Evolutionary conservation across 2,113 vertebrate species (phyloP), one percentile per base, ranked within the genome.

Genomic region (Pimephales promelas): DNA sequence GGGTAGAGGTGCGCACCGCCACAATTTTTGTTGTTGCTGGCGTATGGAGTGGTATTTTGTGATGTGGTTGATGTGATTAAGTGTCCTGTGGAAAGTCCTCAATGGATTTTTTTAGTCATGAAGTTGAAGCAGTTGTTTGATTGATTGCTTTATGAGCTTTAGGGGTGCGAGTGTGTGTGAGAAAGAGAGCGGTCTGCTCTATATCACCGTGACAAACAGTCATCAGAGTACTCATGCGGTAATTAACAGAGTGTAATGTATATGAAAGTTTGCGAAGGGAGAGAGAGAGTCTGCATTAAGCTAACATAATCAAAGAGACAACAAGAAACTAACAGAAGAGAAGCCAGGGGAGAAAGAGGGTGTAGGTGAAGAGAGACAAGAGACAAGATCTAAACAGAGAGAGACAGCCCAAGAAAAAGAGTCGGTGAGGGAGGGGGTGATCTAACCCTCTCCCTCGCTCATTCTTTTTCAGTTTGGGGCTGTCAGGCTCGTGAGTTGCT

Each of bases 131-230:
- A 14, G 24, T 26, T 16, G 59, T 26, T 52, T 70, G 16, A 59
- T 71, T 54, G 77, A 75, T 85, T 73, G 62, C 36, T 83, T 91
- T 90, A 92, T 90, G 89, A 90, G 88, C 88, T 87, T 85, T 90
- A 91, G 92, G n/a, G n/a, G n/a, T n/a, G n/a, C n/a, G 92, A 91
- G 89, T 91, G 85, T 90, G 90, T 83, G 90, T 90, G 92, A 90
- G 89, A 90, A 88, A 89, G 88, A 91, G 86, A 87, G 72, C 26
- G 82, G 80, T 84, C 90, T 91, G 89, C 83, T 90, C 90, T 93
- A 91, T 91, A 91, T 91, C 91, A 89, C 85, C 36, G 10, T 34
- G 74, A 14, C 66, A 76, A 81, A 92, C 91, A 90, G 89, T 92
- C 90, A 90, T 91, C 80, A 71, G 77, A 49, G 80, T 49, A 57